phyloP scores from a whole-genome alignment of 1,140 invertebrate species.

The Augochlora pura region DNA sequence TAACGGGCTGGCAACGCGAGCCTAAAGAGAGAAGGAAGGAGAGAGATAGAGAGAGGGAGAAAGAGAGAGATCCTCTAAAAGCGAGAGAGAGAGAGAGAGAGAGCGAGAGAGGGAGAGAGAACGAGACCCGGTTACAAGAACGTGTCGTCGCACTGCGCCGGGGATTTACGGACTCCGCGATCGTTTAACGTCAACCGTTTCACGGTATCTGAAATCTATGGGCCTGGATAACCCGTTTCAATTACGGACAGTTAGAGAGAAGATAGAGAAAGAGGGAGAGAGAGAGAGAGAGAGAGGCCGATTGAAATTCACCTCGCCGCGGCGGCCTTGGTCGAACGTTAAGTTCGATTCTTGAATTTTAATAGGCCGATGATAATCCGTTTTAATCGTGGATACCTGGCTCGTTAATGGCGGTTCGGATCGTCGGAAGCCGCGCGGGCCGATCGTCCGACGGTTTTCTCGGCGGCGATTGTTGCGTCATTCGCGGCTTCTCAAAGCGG shows the following conservation, averaged over 20 bases:
- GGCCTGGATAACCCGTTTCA: slow-evolving; percentile 23
- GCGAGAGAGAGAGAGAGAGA: too few relatives aligned
- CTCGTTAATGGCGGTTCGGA: background rate
- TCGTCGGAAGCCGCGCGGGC: too few relatives aligned
- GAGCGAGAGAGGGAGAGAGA: too few relatives aligned
- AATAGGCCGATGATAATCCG: slow-evolving; percentile 3
- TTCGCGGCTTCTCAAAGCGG: background rate
- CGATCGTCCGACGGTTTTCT: background rate
- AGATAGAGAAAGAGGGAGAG: background rate
- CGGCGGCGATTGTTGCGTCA: background rate
- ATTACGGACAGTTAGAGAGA: slow-evolving; percentile 38
- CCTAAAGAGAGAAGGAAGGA: too few relatives aligned
- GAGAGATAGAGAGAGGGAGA: too few relatives aligned
- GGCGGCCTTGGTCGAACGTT: slow-evolving; percentile 4
- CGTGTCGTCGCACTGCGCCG: background rate
- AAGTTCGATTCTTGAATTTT: slow-evolving; percentile 11
- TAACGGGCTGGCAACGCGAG: background rate
- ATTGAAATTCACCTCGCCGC: slow-evolving; percentile 14
- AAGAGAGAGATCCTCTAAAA: background rate
- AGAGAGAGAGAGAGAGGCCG: background rate
- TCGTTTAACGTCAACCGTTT: slow-evolving; percentile 30
- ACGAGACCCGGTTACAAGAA: slow-evolving; percentile 21
- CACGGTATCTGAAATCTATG: slow-evolving; percentile 25
- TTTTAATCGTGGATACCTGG: background rate
- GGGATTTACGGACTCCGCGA: slow-evolving; percentile 41